Evolutionary conservation across 2,797 vertebrate species (phyloP).

Genomic region (Phalanger gymnotis): DNA sequence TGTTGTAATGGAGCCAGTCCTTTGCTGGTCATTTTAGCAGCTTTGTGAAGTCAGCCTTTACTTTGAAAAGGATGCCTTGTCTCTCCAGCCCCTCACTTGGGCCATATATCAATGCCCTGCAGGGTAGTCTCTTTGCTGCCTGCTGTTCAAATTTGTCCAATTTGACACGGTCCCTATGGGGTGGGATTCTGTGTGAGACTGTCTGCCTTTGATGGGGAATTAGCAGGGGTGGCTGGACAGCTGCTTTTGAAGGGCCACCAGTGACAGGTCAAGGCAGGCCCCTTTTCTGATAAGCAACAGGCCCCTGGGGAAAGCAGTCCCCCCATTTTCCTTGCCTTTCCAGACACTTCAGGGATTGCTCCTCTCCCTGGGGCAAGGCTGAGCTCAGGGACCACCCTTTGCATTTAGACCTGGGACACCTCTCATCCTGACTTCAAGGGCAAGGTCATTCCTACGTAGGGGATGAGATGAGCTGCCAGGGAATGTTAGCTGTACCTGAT

Average conservation of each 20-base stretch:
- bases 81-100: constrained; percentile 74
- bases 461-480: background rate
- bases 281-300: constrained; percentile 71
- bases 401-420: background rate
- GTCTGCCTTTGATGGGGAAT: constrained; percentile 90
- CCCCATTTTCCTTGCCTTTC: background rate
- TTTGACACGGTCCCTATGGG: constrained; percentile 92
- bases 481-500: background rate
- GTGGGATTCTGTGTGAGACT: constrained; percentile 92
- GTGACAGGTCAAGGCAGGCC: constrained; percentile 83
- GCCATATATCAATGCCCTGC: constrained; percentile 90
- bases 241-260: constrained; percentile 83
- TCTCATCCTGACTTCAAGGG: background rate
- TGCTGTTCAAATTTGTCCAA: constrained; percentile 98
- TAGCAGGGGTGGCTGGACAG: constrained; percentile 87
- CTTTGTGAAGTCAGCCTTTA: constrained; percentile 19
- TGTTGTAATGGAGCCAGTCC: constrained; percentile 25
- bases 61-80: constrained; percentile 69
- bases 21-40: constrained; percentile 51
- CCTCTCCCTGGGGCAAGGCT: background rate
- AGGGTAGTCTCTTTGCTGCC: constrained; percentile 88
- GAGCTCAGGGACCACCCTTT: background rate
- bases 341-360: background rate
- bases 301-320: constrained; percentile 73
- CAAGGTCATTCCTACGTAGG: background rate